Base-by-base conservation (phyloP, 2,797 vertebrate species). In the Anabas testudineus region DNA sequence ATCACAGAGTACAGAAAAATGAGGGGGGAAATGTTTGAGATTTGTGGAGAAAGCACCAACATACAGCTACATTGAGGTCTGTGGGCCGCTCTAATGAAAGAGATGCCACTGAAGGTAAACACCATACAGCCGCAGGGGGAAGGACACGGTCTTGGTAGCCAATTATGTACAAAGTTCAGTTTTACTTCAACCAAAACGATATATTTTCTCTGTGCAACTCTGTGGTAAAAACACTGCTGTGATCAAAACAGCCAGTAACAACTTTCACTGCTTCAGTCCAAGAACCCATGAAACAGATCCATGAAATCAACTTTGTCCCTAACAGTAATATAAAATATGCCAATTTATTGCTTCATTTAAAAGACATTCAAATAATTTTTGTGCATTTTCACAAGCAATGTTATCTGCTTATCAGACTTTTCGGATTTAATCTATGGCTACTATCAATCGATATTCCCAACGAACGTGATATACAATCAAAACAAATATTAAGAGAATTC, bases 161-260 rank as follows among this genome's bases (percentile, higher is more conserved):
- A 94, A 90, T 90, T 91, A 87, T 87, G 91, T 86, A 87, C 78
- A 91, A 88, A 93, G 92, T 92, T 94, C 89, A 93, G 68, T 81
- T 88, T 86, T 85, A 82, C 83, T 92, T 89, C 14, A 78, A 91
- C 82, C 85, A 90, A 88, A 92, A 88, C 74, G 42, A 81, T 81
- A 75, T 83, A 87, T 82, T 88, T 90, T 78, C 88, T 82, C 68
- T 47, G 73, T 42, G 18, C 71, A 82, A 76, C 77, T 67, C 58
- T 89, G 88, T 68, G 83, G 79, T 85, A 60, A 82, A 85, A 78
- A 84, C 81, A 79, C 85, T 62, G 67, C 86, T 88, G 81, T 64
- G 85, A 90, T 87, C 75, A 82, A 76, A 87, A 86, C 74, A 66
- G 61, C 58, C 67, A 65, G 46, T 46, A 72, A 88, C 74, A 85